Base-by-base conservation (phyloP, 2,797 vertebrate species). In the Paramormyrops hopkinsi region DNA sequence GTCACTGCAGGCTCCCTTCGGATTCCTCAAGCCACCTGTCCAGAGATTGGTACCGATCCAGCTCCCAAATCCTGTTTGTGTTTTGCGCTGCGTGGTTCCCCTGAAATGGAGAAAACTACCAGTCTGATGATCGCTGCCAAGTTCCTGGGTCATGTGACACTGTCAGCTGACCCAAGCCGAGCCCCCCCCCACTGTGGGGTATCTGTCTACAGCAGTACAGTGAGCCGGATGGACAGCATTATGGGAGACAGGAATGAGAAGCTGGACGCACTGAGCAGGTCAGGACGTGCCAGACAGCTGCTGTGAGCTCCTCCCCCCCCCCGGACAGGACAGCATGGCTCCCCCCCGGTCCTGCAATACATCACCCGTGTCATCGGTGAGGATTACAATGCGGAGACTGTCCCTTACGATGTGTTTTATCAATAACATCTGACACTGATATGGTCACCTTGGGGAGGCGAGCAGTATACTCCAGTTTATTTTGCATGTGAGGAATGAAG, bases 391-490 rank as follows among this genome's bases (percentile, higher is more conserved):
- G 33, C 69, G 9, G 37, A 41, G 69, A 76, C 33, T 76, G 69
- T 76, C 69, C 33, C 69, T 17, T 41, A 76, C 1, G 37, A 76
- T 41, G 33, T 17, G 37, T 41, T 76, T 76, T 19, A 41, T 76
- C 69, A 76, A 76, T 76, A 76, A 76, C 69, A 76, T 76, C 14
- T 76, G 69, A 76, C 69, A 76, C 29, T 76, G 65, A 73, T 73
- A 19, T 76, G 69, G 69, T 76, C 33, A 76, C 69, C 69, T 41
- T 37, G 33, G 69, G 69, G 14, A 41, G 5, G 1, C 2, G 2
- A 76, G 33, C 69, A 0, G 33, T 17, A 19, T 41, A 14, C 12
- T 73, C 29, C 14, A 37, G 29, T 37, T 22, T 17, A 73, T 73
- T 73, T 33, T 37, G 65, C 65, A 69, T 69, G 56, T 62, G 25